phyloP scores from a whole-genome alignment of 2,113 vertebrate species.

The Centropristis striata region DNA sequence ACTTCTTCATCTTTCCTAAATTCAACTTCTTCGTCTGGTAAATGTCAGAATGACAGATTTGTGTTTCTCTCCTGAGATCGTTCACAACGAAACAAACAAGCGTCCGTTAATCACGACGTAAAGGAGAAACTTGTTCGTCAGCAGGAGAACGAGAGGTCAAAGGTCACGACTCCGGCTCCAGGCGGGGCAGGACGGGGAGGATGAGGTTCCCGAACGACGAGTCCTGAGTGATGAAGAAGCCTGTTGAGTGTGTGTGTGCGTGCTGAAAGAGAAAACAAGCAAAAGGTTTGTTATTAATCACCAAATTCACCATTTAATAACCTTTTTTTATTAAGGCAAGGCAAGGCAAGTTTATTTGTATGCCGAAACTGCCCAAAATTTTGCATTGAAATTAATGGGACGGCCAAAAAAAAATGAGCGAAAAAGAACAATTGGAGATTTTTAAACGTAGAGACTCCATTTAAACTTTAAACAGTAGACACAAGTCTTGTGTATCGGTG shows the following conservation, averaged over 20 bases:
- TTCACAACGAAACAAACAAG: conserved; percentile 20
- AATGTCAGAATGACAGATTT: conserved; percentile 33
- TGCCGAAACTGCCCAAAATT: no score
- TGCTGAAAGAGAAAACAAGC: conserved; percentile 84
- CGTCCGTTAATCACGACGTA: conserved; percentile 27
- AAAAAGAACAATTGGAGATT: no score
- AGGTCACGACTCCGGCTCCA: conserved; percentile 92
- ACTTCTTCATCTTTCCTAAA: conserved; percentile 15
- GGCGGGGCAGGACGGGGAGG: conserved; percentile 93
- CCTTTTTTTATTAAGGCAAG: no score
- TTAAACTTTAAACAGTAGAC: no score
- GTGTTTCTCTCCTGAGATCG: conserved; percentile 33
- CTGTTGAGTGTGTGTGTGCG: conserved; percentile 94
- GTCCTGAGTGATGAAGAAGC: conserved; percentile 98
- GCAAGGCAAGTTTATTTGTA: no score
- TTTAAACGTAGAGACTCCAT: no score
- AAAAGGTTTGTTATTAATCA: not conserved
- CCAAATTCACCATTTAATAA: not conserved
- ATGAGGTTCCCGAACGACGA: conserved; percentile 97
- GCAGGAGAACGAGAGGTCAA: conserved; percentile 83
- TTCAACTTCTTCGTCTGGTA: conserved; percentile 18
- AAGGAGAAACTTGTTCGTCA: not conserved
- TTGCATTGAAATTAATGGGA: no score
- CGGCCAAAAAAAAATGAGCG: no score
- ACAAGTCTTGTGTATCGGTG: no score